Conservation (phyloP, 2,888 invertebrate genomes). For the Cyclophora albipunctata region DNA sequence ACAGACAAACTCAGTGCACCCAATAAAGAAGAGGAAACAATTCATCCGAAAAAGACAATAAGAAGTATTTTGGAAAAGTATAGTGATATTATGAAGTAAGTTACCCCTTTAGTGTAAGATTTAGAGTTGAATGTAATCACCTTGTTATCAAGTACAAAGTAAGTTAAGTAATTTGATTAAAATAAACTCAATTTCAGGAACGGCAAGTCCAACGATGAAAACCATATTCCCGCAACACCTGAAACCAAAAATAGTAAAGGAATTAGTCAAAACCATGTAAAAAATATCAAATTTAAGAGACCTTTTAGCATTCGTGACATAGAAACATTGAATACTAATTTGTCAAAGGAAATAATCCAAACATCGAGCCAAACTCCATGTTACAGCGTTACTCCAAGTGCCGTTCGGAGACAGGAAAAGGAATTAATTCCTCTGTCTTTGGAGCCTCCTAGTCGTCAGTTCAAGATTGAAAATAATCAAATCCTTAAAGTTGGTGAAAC, state of each 20-base stretch:
- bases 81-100: conserved; percentile 37
- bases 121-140: no score
- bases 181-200: conserved; percentile 1
- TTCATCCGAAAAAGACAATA: conserved; percentile 17
- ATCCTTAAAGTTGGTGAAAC: no score
- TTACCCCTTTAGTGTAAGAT: background rate
- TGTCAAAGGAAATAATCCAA: conserved; percentile 27
- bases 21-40: no score
- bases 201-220: background rate
- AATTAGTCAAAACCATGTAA: background rate
- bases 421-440: no score
- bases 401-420: conserved; percentile 20
- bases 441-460: no score
- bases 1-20: no score
- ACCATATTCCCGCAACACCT: conserved; percentile 2
- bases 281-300: conserved; percentile 27
- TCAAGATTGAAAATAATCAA: no score
- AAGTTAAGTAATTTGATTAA: no score
- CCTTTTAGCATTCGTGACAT: conserved; percentile 54
- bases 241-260: conserved; percentile 2
- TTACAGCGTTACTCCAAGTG: no score
- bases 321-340: conserved; percentile 28
- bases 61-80: conserved; percentile 46
- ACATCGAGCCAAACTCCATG: background rate
- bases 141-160: no score